A percentile compares a stretch with the other conserved stretches of the same genome.
These are phyloP conservation scores for Scaptomyza montana DNA, from an alignment of 1,140 invertebrate genomes.

Conservation along the genomic window DNA sequence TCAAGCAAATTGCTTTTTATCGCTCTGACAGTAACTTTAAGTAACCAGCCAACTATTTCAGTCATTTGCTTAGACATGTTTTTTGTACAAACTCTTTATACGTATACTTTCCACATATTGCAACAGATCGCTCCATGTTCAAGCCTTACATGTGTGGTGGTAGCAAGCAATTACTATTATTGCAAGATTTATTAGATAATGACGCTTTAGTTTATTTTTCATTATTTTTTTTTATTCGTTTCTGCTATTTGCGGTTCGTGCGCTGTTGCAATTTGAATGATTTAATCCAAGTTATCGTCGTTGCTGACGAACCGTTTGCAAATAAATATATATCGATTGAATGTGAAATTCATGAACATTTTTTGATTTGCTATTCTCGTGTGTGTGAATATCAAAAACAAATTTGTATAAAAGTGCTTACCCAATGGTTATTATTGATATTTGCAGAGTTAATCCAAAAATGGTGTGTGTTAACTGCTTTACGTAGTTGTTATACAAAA, in stretches of 20 bases:
- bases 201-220: conserved; percentile 62
- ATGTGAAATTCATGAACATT: conserved; percentile 40
- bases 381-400: conserved; percentile 1
- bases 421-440: conserved; percentile 21
- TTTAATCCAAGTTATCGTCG: conserved; percentile 55
- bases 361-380: conserved; percentile 14
- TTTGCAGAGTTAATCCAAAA: conserved; percentile 66
- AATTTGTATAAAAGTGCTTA: conserved; percentile 25
- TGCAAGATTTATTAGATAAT: conserved; percentile 80
- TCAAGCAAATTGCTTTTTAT: conserved; percentile 1
- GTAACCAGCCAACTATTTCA: not conserved
- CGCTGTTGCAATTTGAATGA: conserved; percentile 73
- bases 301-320: conserved; percentile 8
- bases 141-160: conserved; percentile 49
- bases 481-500: conserved; percentile 13
- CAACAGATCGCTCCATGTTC: conserved; percentile 55
- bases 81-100: conserved; percentile 36
- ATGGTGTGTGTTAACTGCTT: not conserved
- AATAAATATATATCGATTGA: conserved; percentile 36
- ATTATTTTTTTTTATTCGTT: conserved; percentile 2
- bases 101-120: conserved; percentile 61
- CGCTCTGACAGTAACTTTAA: not conserved
- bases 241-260: conserved; percentile 48
- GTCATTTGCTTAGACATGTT: conserved; percentile 43
- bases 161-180: conserved; percentile 25